A percentile compares a stretch with the other conserved stretches of the same genome.
Conservation (phyloP, 2,888 invertebrate genomes). For the Rhagonycha fulva region DNA sequence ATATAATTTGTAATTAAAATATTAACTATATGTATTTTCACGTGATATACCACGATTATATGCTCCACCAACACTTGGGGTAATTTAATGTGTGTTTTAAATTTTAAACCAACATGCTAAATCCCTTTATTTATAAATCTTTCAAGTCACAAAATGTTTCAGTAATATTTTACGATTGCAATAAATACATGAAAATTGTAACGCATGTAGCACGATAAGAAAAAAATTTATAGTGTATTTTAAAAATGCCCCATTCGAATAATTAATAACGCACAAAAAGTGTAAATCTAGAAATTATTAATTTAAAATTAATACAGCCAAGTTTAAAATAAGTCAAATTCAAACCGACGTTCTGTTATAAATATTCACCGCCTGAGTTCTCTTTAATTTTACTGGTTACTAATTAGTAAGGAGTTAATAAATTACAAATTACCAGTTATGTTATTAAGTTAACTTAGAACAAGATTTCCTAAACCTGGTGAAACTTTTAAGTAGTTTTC, state of each 20-base stretch:
- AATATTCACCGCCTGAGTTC: background rate
- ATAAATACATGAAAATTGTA: background rate
- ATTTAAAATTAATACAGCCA: background rate
- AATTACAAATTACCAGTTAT: background rate
- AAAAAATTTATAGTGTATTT: background rate
- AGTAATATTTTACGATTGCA: background rate
- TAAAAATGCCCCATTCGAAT: background rate
- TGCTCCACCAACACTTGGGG: slow-evolving; percentile 4
- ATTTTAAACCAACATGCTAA: slow-evolving; percentile 9
- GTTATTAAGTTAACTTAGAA: background rate
- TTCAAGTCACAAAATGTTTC: background rate
- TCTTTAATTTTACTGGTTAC: background rate
- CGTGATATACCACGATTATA: slow-evolving; percentile 13
- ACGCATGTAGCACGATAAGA: background rate
- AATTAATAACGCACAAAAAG: background rate
- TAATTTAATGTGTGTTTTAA: slow-evolving; percentile 6
- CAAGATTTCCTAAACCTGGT: background rate
- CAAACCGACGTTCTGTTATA: background rate
- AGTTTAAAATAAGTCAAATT: background rate
- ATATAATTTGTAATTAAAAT: background rate
- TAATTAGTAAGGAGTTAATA: background rate
- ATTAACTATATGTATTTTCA: slow-evolving; percentile 5
- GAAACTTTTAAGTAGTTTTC: background rate
- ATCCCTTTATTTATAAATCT: background rate
- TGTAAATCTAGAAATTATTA: background rate